Evolutionary conservation across 2,888 invertebrate genomes (phyloP), one percentile per base, ranked within the genome.

Genomic region (Digitonthophagus gazella): DNA sequence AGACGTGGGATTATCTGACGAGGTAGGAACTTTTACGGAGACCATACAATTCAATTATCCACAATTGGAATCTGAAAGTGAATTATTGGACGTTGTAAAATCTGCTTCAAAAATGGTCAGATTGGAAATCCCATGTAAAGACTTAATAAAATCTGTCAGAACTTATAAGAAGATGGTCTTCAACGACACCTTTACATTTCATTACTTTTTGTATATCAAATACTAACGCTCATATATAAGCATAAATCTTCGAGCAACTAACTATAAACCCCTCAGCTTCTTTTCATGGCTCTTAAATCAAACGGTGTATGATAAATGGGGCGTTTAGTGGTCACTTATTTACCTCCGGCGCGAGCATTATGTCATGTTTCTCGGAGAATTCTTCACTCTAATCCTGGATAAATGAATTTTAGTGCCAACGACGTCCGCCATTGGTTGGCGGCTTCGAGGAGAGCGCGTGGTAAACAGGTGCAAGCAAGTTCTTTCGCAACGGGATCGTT

Each of bases 401-500:
- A 61, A 61, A 61, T 61, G 15, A 15, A 61, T 61, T 18, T 61
- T 18, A 61, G 11, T 58, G 58, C 16, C 58, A 14, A 58, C 19
- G 14, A 16, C 18, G 57, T 11, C 16, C 15, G 4, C 5, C 57
- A 16, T 6, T 44, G 54, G 54, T 44, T 44, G 54, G 6, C 1
- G 19, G 5, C 18, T 61, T n/a, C 61, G 18, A 61, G 61, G 18
- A 15, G 18, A n/a, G 61, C 8, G n/a, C 20, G 6, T 61, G 61
- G 61, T 61, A 61, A 61, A 14, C 61, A 61, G 16, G 61, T 61
- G 61, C 20, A 61, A 22, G 28, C 54, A 28, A 54, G n/a, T 19
- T 19, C 54, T 44, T 15, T 65, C 28, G 55, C 65, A 65, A 65
- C 65, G 65, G 65, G 28, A 65, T 18, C n/a, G 15, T 16, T 65